These are phyloP conservation scores for Endotricha flammealis DNA, from an alignment of 2,888 invertebrate genomes.

Conservation along the genomic window DNA sequence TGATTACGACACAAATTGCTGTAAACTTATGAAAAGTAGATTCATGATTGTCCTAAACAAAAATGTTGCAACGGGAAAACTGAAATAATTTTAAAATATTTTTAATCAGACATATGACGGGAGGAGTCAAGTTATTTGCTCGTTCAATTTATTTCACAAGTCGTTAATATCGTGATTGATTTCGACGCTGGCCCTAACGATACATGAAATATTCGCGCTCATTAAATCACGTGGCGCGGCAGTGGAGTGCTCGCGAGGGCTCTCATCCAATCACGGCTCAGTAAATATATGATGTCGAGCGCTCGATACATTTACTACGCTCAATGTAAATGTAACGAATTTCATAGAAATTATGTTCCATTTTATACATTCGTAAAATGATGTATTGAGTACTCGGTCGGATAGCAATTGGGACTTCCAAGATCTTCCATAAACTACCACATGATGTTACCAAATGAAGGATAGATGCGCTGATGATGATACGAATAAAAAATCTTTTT, in stretches of 20 bases:
- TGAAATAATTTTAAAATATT: slow-evolving; percentile 7
- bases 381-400: background rate
- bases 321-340: slow-evolving; percentile 21
- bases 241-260: slow-evolving; percentile 54
- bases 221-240: slow-evolving; percentile 61
- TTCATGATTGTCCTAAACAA: too few species aligned
- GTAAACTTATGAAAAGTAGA: too few species aligned
- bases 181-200: slow-evolving; percentile 66
- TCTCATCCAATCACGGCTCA: slow-evolving; percentile 53
- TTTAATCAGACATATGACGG: slow-evolving; percentile 18
- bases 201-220: slow-evolving; percentile 72
- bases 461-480: too few species aligned
- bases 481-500: too few species aligned
- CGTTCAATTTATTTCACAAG: slow-evolving; percentile 66
- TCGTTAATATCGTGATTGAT: slow-evolving; percentile 73
- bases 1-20: too few species aligned
- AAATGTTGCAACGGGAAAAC: too few species aligned
- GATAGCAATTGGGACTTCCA: background rate
- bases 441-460: too few species aligned
- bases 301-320: slow-evolving; percentile 34
- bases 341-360: slow-evolving; percentile 9
- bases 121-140: slow-evolving; percentile 37
- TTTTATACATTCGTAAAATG: background rate
- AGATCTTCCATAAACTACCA: too few species aligned
- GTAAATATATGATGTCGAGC: slow-evolving; percentile 48